A percentile compares a stretch with the other conserved stretches of the same genome.
Conservation (phyloP, 2,797 vertebrate genomes). For the Pristis pectinata region DNA sequence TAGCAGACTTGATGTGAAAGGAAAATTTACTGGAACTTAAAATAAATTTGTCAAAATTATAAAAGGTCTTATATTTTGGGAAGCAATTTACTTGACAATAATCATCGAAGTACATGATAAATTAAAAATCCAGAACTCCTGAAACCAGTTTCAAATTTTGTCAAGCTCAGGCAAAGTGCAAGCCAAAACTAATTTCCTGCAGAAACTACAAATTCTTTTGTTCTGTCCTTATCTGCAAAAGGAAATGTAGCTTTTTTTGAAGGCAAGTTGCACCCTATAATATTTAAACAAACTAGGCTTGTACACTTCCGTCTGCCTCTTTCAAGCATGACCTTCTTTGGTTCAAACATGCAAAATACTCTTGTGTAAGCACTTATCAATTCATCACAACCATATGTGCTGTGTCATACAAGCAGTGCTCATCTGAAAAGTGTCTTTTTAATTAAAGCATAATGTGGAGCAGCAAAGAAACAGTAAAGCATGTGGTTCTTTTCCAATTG, state of each 20-base stretch:
- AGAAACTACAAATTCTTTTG: background rate
- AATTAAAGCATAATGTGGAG: background rate
- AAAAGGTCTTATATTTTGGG: background rate
- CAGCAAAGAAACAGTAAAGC: background rate
- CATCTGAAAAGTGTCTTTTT: background rate
- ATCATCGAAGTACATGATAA: background rate
- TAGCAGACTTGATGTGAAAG: background rate
- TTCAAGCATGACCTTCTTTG: constrained; percentile 12
- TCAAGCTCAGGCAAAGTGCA: background rate
- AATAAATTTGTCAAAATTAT: background rate
- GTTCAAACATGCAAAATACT: constrained; percentile 34
- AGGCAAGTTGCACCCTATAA: background rate
- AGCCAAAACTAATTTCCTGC: background rate
- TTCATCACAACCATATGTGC: constrained; percentile 24
- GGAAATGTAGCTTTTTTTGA: background rate
- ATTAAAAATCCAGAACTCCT: background rate
- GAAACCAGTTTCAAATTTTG: background rate
- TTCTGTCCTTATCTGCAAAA: background rate
- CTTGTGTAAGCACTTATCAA: background rate
- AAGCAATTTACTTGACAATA: no score
- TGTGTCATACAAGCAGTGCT: constrained; percentile 20
- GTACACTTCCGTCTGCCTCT: background rate
- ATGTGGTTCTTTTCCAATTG: background rate
- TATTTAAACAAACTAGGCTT: background rate
- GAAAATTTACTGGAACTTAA: background rate